A percentile compares a stretch with the other conserved stretches of the same genome.
phyloP scores from a whole-genome alignment of 2,113 vertebrate species.

The Fregata magnificens region DNA sequence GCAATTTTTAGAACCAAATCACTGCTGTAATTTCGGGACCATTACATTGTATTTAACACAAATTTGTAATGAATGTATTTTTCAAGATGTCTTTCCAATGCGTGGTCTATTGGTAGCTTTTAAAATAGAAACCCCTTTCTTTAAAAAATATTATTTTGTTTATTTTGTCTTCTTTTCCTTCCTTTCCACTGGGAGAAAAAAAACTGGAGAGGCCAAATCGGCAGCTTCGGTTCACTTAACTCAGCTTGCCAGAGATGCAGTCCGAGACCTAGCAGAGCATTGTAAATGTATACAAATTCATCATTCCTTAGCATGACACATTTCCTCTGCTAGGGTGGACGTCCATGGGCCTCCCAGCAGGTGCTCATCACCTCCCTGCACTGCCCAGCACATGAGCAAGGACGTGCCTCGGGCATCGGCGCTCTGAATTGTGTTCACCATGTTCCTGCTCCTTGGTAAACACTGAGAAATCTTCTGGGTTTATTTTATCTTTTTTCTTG shows the following conservation, averaged over 20 bases:
- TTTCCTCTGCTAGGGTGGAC: constrained; percentile 73
- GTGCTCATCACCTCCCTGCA: not conserved
- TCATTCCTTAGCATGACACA: constrained; percentile 68
- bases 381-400: not conserved
- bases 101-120: not conserved
- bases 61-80: not conserved
- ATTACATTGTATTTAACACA: constrained; percentile 26
- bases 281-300: constrained; percentile 64
- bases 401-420: not conserved
- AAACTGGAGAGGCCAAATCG: not conserved
- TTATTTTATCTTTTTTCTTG: rapidly evolving
- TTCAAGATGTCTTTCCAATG: not conserved
- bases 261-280: constrained; percentile 49
- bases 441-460: constrained; percentile 19
- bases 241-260: constrained; percentile 76
- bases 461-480: not conserved
- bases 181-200: not conserved
- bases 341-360: constrained; percentile 46
- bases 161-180: constrained; percentile 10
- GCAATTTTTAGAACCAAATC: constrained; percentile 15
- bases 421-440: rapidly evolving
- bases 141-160: not conserved
- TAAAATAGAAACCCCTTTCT: not conserved
- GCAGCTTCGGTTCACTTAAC: constrained; percentile 21
- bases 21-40: constrained; percentile 2